Conservation (phyloP, 2,797 vertebrate genomes). For the Centroberyx gerrardi region DNA sequence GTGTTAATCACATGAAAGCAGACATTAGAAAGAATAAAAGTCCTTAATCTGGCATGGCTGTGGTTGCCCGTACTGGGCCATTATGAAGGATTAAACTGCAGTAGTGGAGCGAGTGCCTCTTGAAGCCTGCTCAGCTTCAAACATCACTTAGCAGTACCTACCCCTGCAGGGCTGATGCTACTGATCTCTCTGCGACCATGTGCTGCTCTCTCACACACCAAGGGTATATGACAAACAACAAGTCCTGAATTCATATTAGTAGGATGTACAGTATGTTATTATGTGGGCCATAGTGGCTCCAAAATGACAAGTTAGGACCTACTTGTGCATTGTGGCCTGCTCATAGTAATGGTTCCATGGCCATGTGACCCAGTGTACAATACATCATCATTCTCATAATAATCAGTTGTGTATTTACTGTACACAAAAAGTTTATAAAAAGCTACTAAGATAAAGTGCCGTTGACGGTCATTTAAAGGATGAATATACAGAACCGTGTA, state of each 20-base stretch:
- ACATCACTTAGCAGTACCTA: slow-evolving; percentile 62
- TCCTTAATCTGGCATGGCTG: slow-evolving; percentile 88
- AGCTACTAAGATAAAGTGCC: background rate
- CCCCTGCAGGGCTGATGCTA: slow-evolving; percentile 32
- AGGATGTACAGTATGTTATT: slow-evolving; percentile 1
- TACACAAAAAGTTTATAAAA: background rate
- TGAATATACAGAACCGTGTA: background rate
- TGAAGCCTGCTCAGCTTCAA: slow-evolving; percentile 54
- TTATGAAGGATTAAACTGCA: slow-evolving; percentile 88
- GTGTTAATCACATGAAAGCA: slow-evolving; percentile 92
- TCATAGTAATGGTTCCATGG: slow-evolving; percentile 18
- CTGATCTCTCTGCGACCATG: slow-evolving; percentile 28
- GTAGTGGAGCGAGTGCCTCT: slow-evolving; percentile 54
- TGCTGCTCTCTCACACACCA: slow-evolving; percentile 15
- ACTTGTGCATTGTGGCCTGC: background rate
- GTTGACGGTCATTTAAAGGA: background rate
- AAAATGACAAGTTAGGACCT: slow-evolving; percentile 34
- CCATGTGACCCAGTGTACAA: slow-evolving; percentile 33
- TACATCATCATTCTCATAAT: background rate
- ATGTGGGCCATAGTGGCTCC: slow-evolving; percentile 10
- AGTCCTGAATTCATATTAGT: slow-evolving; percentile 3
- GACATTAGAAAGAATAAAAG: slow-evolving; percentile 82
- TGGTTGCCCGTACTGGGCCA: slow-evolving; percentile 81
- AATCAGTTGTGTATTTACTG: background rate
- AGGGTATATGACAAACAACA: background rate